phyloP scores from a whole-genome alignment of 2,888 invertebrate species.

The Morinoia aosen region DNA sequence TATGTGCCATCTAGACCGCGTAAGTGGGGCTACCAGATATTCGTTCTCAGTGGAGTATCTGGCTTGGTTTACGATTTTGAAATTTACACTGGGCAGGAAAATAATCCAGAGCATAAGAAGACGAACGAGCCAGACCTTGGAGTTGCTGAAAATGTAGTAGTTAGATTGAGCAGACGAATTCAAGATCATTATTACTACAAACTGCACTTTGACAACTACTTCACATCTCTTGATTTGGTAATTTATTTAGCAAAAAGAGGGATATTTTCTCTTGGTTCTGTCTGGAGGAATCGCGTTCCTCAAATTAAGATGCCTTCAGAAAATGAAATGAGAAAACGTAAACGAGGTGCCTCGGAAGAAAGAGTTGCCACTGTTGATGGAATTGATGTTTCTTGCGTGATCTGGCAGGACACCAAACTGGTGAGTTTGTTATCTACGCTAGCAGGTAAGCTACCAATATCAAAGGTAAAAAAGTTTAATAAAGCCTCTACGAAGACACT shows the following conservation, averaged over 20 bases:
- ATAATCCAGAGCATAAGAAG: neutral
- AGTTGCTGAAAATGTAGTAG: neutral
- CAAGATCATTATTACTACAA: neutral
- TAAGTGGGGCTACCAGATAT: constrained; percentile 62
- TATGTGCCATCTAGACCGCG: constrained; percentile 61
- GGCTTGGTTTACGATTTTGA: constrained; percentile 62
- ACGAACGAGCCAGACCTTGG: neutral
- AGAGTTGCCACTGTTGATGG: neutral
- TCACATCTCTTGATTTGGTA: neutral
- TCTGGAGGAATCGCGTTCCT: neutral
- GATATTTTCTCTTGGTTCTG: constrained; percentile 1
- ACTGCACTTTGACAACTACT: neutral
- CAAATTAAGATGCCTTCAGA: neutral
- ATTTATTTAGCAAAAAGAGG: neutral
- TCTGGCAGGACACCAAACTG: neutral
- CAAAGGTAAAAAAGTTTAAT: neutral
- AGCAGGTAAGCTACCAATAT: neutral
- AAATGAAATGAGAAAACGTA: neutral
- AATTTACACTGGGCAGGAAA: constrained; percentile 45
- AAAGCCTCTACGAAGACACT: neutral
- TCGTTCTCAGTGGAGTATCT: constrained; percentile 67
- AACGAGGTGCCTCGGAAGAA: neutral
- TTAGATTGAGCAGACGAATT: neutral
- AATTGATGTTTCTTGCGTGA: neutral
- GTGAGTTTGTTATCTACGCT: neutral